A percentile compares a stretch with the other conserved stretches of the same genome.
Conservation (phyloP, 2,888 invertebrate genomes). For the Ophion obscuratus region DNA sequence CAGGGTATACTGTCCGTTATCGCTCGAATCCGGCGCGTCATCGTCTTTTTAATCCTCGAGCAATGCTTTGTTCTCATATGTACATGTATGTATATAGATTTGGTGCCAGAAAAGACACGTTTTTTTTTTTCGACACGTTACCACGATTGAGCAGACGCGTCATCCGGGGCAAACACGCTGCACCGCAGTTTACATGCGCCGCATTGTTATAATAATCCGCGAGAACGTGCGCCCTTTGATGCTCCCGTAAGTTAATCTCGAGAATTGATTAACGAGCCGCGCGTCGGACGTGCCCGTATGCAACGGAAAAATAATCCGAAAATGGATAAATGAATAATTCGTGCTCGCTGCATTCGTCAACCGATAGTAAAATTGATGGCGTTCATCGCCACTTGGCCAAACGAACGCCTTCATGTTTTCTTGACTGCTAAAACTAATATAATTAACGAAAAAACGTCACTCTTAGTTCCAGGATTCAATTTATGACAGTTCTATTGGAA, state of each 20-base stretch:
- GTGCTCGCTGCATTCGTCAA: neutral
- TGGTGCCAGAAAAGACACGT: slow-evolving; percentile 19
- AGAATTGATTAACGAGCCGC: neutral
- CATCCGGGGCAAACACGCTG: neutral
- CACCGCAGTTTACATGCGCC: neutral
- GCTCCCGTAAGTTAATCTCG: slow-evolving; percentile 3
- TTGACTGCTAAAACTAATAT: no score
- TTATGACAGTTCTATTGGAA: no score
- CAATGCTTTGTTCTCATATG: slow-evolving; percentile 3
- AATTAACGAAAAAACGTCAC: no score
- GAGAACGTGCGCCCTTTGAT: slow-evolving; percentile 12
- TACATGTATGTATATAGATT: neutral
- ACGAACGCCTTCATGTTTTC: neutral
- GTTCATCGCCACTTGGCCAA: neutral
- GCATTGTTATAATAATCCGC: slow-evolving; percentile 19
- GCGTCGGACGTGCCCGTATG: neutral
- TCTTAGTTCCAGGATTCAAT: no score
- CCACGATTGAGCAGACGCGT: neutral
- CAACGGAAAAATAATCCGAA: neutral
- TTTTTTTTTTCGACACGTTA: slow-evolving; percentile 16
- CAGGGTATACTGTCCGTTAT: neutral
- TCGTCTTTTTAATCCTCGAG: neutral
- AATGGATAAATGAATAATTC: neutral
- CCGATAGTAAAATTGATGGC: neutral
- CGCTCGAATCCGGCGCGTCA: neutral